These are phyloP conservation scores for Nansenia antarctica DNA, from an alignment of 2,113 vertebrate genomes.

Conservation along the genomic window DNA sequence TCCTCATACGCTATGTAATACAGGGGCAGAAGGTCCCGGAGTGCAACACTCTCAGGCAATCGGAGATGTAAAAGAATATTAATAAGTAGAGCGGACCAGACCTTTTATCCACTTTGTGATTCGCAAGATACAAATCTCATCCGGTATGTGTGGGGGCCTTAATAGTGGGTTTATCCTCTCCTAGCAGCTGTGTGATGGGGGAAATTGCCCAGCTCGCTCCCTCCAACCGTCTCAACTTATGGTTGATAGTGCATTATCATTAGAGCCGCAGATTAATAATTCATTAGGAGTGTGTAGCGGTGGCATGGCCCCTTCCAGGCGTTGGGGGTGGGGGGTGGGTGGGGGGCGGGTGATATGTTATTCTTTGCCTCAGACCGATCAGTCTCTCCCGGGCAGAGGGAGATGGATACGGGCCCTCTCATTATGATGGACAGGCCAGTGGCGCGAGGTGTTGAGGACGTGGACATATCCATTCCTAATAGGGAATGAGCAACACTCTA, in stretches of 20 bases:
- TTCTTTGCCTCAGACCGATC: conserved; percentile 58
- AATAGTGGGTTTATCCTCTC: conserved; percentile 63
- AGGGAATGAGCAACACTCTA: conserved; percentile 43
- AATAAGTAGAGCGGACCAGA: conserved; percentile 53
- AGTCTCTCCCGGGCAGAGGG: conserved; percentile 40
- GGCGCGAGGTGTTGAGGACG: conserved; percentile 52
- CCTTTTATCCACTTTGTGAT: conserved; percentile 65
- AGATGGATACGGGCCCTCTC: conserved; percentile 61
- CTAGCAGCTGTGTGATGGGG: conserved; percentile 57
- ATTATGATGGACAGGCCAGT: conserved; percentile 65
- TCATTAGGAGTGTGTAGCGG: conserved; percentile 65
- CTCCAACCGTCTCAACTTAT: conserved; percentile 52
- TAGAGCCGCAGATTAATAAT: conserved; percentile 75
- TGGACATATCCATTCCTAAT: conserved; percentile 58
- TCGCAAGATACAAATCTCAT: conserved; percentile 71
- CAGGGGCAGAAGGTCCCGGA: conserved; percentile 31
- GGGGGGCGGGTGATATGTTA: conserved; percentile 61
- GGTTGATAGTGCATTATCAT: conserved; percentile 74
- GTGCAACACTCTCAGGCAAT: conserved; percentile 57
- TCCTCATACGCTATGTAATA: not conserved
- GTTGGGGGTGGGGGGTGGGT: too few species aligned
- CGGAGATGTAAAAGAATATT: conserved; percentile 58
- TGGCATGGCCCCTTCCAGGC: conserved; percentile 54
- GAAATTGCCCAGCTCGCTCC: conserved; percentile 48
- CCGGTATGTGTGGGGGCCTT: conserved; percentile 56